These are phyloP conservation scores for Distichodus sexfasciatus DNA, from an alignment of 2,797 vertebrate species.

Conservation along the genomic window DNA sequence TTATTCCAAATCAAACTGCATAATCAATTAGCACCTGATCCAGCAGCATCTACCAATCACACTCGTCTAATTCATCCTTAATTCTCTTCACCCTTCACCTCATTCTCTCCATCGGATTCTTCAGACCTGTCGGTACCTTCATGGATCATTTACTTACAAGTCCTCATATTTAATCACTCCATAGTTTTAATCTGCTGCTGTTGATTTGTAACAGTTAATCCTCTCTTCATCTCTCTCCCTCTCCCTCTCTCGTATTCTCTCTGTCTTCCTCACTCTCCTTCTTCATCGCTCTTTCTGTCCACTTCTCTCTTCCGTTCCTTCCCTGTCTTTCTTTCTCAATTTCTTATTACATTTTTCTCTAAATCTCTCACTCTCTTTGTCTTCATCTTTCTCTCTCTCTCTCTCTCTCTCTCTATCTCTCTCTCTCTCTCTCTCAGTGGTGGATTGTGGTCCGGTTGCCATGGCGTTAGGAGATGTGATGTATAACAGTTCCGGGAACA, in stretches of 20 bases:
- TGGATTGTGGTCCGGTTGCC: conserved; percentile 80
- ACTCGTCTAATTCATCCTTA: too few relatives aligned
- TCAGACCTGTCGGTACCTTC: too few relatives aligned
- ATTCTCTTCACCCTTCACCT: too few relatives aligned
- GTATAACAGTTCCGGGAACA: conserved; percentile 79
- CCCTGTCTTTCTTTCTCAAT: not conserved
- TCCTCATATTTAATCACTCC: not conserved
- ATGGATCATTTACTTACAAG: too few relatives aligned
- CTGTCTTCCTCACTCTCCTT: not conserved
- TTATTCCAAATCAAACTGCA: too few relatives aligned
- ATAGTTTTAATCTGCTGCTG: not conserved
- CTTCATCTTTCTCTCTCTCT: not conserved
- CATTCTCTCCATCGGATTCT: too few relatives aligned
- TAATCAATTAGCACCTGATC: too few relatives aligned
- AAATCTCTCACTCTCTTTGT: too few relatives aligned
- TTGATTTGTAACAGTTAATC: not conserved
- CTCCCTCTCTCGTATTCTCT: conserved; percentile 22
- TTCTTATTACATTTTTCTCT: too few relatives aligned
- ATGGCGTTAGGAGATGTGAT: conserved; percentile 75
- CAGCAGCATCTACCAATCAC: too few relatives aligned
- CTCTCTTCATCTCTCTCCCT: not conserved
- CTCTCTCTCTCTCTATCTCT: conserved; percentile 15
- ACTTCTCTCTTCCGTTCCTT: not conserved
- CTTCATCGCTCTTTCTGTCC: conserved; percentile 1
- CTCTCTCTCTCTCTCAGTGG: conserved; percentile 67